Percentiles rank a stretch among this genome's conserved stretches.
These are phyloP conservation scores for Akabosia matsudoensis DNA, from an alignment of 1,140 invertebrate genomes.

Conservation along the genomic window DNA sequence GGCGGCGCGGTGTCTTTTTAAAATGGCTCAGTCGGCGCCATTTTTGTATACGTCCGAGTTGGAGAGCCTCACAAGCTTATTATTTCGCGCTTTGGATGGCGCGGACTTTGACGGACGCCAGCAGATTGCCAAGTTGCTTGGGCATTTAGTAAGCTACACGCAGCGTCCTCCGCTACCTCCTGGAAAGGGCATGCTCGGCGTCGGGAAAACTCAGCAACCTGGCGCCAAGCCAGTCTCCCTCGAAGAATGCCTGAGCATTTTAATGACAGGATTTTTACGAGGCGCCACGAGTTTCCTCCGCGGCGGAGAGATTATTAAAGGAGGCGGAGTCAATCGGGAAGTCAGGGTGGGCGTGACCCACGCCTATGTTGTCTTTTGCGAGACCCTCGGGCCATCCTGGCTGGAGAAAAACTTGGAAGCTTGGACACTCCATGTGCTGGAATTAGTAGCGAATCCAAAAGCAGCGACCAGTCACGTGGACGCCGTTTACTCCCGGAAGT, in stretches of 20 bases:
- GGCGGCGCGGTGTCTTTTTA: conserved; percentile 71
- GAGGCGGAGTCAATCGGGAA: conserved; percentile 87
- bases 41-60: conserved; percentile 86
- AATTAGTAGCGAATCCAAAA: conserved; percentile 88
- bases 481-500: conserved; percentile 95
- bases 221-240: conserved; percentile 65
- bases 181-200: conserved; percentile 27
- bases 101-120: conserved; percentile 93
- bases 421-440: conserved; percentile 83
- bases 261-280: conserved; percentile 91
- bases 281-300: conserved; percentile 94
- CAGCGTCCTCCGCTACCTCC: conserved; percentile 55
- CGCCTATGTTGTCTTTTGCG: conserved; percentile 64
- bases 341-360: conserved; percentile 92
- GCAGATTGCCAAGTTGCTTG: conserved; percentile 85
- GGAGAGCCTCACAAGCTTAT: conserved; percentile 81
- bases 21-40: conserved; percentile 82
- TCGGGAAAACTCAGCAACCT: conserved; percentile 56
- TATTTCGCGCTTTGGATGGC: conserved; percentile 86
- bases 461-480: conserved; percentile 92
- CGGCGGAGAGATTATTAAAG: conserved; percentile 94
- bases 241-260: conserved; percentile 84
- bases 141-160: conserved; percentile 75
- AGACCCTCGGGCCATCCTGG: conserved; percentile 89
- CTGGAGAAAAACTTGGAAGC: conserved; percentile 84